These are phyloP conservation scores for Mola mola DNA, from an alignment of 2,113 vertebrate species.

Conservation along the genomic window DNA sequence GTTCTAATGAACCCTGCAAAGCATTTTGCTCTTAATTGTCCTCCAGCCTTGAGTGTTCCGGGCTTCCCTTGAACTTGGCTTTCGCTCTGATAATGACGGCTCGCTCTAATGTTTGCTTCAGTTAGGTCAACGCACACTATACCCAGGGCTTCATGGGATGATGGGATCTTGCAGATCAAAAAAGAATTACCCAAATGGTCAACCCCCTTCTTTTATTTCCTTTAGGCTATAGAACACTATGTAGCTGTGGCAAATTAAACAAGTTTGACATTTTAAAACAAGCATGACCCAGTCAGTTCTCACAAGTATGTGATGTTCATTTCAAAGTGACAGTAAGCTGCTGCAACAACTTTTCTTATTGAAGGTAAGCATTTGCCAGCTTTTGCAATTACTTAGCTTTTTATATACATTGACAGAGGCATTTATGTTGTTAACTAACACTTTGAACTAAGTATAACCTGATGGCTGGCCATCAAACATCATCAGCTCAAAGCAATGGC, in stretches of 20 bases:
- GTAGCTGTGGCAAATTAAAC: conserved; percentile 1
- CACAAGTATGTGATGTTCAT: neutral
- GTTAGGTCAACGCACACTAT: conserved; percentile 22
- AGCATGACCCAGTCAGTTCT: neutral
- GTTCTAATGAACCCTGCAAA: conserved; percentile 26
- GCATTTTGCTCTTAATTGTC: conserved; percentile 35
- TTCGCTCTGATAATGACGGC: conserved; percentile 43
- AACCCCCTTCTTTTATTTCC: neutral
- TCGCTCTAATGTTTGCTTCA: conserved; percentile 42
- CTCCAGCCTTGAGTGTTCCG: conserved; percentile 33
- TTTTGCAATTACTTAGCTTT: neutral
- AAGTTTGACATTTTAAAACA: conserved; percentile 32
- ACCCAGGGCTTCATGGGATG: conserved; percentile 13
- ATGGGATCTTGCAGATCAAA: neutral
- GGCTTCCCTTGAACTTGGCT: conserved; percentile 22
- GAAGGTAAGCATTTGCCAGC: neutral
- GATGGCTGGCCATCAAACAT: conserved; percentile 5
- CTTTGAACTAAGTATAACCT: conserved; percentile 1
- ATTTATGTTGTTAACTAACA: conserved; percentile 11
- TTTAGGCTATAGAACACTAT: neutral
- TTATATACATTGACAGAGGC: neutral
- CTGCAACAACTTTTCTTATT: neutral
- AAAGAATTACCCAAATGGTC: conserved; percentile 8
- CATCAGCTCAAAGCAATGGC: conserved; percentile 3
- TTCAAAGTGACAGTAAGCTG: neutral